These are phyloP conservation scores for Amphipoea lucens DNA, from an alignment of 2,888 invertebrate genomes.

Conservation along the genomic window DNA sequence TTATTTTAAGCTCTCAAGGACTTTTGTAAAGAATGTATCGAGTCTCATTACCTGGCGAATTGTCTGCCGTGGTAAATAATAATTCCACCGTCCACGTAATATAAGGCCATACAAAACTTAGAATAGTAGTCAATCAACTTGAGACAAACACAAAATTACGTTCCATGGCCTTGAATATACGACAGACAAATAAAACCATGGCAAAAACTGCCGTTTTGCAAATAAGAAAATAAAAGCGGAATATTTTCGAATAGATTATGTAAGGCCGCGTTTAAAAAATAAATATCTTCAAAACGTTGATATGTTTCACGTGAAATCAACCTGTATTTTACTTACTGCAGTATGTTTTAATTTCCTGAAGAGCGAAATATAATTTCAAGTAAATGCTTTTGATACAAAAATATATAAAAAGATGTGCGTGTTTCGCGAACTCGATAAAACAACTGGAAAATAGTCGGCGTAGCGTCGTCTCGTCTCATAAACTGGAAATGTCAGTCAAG, in stretches of 20 bases:
- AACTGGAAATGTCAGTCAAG: conserved; percentile 5
- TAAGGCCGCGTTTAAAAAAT: conserved; percentile 45
- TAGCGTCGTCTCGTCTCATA: too few relatives aligned
- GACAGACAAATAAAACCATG: conserved; percentile 33
- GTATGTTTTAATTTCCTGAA: conserved; percentile 15
- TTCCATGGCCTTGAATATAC: conserved; percentile 66
- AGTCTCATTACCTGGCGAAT: conserved; percentile 26
- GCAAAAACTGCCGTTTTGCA: conserved; percentile 43
- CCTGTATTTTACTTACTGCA: conserved; percentile 42
- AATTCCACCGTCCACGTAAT: background rate
- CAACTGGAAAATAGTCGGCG: conserved; percentile 21
- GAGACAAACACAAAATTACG: conserved; percentile 48
- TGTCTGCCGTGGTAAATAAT: conserved; percentile 27
- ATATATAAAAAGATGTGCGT: conserved; percentile 19
- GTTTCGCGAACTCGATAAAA: conserved; percentile 17
- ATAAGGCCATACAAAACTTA: conserved; percentile 16
- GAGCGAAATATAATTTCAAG: conserved; percentile 8
- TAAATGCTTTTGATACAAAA: conserved; percentile 16
- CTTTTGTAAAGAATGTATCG: conserved; percentile 33
- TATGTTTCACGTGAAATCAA: background rate
- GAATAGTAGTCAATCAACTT: conserved; percentile 48
- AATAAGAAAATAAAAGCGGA: conserved; percentile 34
- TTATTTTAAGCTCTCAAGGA: conserved; percentile 52
- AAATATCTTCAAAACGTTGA: background rate
- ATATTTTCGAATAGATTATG: conserved; percentile 65